Base-by-base conservation (phyloP, 2,797 vertebrate species). In the Ciconia nigra region DNA sequence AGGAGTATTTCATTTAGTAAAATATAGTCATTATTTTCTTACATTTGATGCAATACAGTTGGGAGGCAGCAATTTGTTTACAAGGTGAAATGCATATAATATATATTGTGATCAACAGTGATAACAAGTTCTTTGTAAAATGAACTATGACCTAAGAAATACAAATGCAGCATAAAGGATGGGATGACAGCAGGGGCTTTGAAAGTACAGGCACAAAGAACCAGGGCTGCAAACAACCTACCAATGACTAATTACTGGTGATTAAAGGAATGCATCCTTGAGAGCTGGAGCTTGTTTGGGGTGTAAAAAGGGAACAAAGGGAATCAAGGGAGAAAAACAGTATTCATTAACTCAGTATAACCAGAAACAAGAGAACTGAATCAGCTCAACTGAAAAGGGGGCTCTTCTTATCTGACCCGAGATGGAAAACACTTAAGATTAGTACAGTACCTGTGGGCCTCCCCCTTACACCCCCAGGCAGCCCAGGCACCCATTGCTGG, bases 391-490 rank as follows among this genome's bases (percentile, higher is more conserved):
- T n/a, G 21, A 74, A 91, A 65, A 33, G 6, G 3, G 2, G 5
- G 4, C 1, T 35, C 5, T 77, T 24, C 3, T 47, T 70, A 25
- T 29, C 25, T 37, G 26, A 57, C 10, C 26, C 0, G 0, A 62
- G 24, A 39, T 22, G 31, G 20, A 42, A 83, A 72, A 10, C 21
- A 42, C 8, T 4, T 47, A 21, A 47, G 7, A 61, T 52, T 25
- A 35, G 8, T 15, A 12, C 31, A 73, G 16, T 14, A 44, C 6
- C 25, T 54, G 20, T 41, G 13, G 31, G 20, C 2, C 13, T 73
- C 11, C 16, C 15, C 5, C 10, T 69, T 33, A 39, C 5, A 41
- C 0, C 0, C 6, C 17, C n/a, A n/a, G 28, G 52, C 39, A 76
- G 5, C 39, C 58, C 5, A 31, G 47, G 13, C 17, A 91, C 29